Conservation (phyloP, 1,140 invertebrate species). For the Sinonovacula constricta region DNA sequence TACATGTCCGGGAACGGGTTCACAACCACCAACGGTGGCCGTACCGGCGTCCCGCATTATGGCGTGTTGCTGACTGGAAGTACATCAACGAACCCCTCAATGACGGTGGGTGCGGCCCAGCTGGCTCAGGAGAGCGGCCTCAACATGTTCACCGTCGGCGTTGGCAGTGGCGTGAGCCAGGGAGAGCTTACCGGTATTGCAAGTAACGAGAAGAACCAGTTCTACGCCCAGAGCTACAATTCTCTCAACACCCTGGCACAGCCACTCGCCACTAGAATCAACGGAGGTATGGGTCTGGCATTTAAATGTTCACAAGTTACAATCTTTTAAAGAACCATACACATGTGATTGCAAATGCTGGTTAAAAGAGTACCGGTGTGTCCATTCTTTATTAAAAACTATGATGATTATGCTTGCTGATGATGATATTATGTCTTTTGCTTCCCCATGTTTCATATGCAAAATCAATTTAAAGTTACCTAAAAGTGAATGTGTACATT, state of each 20-base stretch:
- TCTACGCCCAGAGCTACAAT: slow-evolving; percentile 63
- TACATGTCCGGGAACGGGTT: slow-evolving; percentile 62
- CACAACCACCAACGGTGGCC: slow-evolving; percentile 61
- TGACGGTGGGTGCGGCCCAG: slow-evolving; percentile 57
- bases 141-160: slow-evolving; percentile 69
- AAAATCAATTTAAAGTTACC: no score
- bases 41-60: slow-evolving; percentile 68
- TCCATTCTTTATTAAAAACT: no score
- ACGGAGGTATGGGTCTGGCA: slow-evolving; percentile 16
- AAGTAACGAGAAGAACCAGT: slow-evolving; percentile 59
- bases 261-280: slow-evolving; percentile 58
- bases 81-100: slow-evolving; percentile 55
- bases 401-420: no score
- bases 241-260: slow-evolving; percentile 57
- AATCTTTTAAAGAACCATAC: background rate
- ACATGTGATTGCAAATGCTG: no score
- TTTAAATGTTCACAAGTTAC: background rate
- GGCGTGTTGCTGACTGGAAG: slow-evolving; percentile 71
- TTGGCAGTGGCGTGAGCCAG: slow-evolving; percentile 63
- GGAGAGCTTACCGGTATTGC: slow-evolving; percentile 60
- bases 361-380: no score
- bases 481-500: no score
- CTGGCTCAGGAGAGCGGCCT: slow-evolving; percentile 61
- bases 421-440: no score
- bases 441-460: no score